phyloP scores from a whole-genome alignment of 2,888 invertebrate genomes.

The Amphipoea oculea region DNA sequence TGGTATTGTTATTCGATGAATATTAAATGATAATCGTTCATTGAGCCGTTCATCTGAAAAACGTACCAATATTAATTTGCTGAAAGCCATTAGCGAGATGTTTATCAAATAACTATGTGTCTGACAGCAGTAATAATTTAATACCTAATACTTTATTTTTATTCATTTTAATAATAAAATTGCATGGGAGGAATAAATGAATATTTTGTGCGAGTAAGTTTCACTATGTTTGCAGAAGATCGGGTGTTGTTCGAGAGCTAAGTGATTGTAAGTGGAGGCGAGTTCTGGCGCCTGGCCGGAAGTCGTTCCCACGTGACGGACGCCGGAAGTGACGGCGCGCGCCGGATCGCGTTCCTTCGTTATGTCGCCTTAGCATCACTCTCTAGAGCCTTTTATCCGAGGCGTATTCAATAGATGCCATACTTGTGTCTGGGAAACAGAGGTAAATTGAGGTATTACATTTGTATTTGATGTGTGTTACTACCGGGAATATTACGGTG shows the following conservation, averaged over 20 bases:
- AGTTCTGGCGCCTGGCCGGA: slow-evolving; percentile 88
- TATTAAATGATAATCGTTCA: slow-evolving; percentile 36
- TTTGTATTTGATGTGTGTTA: slow-evolving; percentile 53
- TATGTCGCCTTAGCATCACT: slow-evolving; percentile 81
- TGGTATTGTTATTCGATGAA: slow-evolving; percentile 39
- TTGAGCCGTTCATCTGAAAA: slow-evolving; percentile 41
- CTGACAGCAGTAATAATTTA: slow-evolving; percentile 34
- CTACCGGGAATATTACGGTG: slow-evolving; percentile 26
- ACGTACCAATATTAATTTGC: slow-evolving; percentile 46
- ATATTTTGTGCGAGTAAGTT: slow-evolving; percentile 67
- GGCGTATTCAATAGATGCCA: slow-evolving; percentile 65
- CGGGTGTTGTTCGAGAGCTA: slow-evolving; percentile 81
- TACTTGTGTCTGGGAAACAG: slow-evolving; percentile 58
- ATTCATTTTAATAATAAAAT: slow-evolving; percentile 38
- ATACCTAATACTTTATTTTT: slow-evolving; percentile 6
- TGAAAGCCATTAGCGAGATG: slow-evolving; percentile 42
- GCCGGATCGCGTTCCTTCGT: slow-evolving; percentile 86
- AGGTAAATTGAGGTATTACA: slow-evolving; percentile 59
- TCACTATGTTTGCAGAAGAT: slow-evolving; percentile 75
- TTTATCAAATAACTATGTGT: slow-evolving; percentile 50
- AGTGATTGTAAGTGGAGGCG: slow-evolving; percentile 89
- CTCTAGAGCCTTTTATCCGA: slow-evolving; percentile 76
- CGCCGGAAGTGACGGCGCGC: slow-evolving; percentile 88
- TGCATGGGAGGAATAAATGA: slow-evolving; percentile 61
- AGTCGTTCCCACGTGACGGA: slow-evolving; percentile 89